Conservation (phyloP, 2,113 vertebrate species). For the Cromileptes altivelis region DNA sequence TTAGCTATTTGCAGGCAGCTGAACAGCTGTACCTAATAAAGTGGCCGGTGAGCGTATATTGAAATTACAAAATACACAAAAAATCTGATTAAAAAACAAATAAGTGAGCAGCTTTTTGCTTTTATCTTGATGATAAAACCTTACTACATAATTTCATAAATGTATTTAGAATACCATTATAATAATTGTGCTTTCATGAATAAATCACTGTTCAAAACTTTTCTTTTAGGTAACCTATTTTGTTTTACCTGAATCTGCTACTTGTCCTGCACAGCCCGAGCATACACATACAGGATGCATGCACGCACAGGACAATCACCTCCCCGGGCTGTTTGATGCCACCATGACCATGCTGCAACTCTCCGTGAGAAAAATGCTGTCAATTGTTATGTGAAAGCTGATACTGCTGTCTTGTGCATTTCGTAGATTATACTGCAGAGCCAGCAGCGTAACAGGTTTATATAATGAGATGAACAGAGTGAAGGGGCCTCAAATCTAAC, state of each 20-base stretch:
- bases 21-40: no score
- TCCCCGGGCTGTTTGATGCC: conserved; percentile 2
- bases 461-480: not conserved
- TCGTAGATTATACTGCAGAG: not conserved
- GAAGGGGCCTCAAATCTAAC: not conserved
- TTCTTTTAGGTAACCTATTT: not conserved
- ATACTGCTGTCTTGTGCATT: not conserved
- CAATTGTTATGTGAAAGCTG: conserved; percentile 15
- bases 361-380: not conserved
- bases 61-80: not conserved
- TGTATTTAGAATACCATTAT: not conserved
- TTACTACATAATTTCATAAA: not conserved
- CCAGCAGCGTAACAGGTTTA: not conserved
- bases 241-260: not conserved
- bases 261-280: not conserved
- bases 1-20: no score
- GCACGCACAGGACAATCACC: not conserved
- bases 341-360: not conserved
- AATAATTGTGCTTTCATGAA: not conserved
- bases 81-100: not conserved
- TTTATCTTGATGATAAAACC: not conserved
- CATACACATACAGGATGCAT: not conserved
- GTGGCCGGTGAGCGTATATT: not conserved
- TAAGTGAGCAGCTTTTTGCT: not conserved
- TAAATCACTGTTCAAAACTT: conserved; percentile 7